A percentile compares a stretch with the other conserved stretches of the same genome.
phyloP scores from a whole-genome alignment of 1,140 invertebrate species.

The Elymnias hypermnestra region DNA sequence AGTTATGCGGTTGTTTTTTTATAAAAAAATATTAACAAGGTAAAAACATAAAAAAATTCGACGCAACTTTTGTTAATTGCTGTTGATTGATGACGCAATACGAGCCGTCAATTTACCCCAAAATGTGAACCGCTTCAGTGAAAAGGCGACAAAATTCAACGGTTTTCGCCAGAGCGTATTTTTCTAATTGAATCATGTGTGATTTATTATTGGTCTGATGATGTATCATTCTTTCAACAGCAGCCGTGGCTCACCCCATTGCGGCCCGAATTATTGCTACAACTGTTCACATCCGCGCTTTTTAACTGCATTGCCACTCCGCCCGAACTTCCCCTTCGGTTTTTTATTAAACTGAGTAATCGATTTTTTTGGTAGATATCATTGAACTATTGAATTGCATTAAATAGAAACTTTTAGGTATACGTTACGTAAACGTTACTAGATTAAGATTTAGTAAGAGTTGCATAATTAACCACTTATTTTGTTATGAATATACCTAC shows the following conservation, averaged over 20 bases:
- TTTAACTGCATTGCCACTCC: slow-evolving; percentile 48
- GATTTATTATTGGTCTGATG: slow-evolving; percentile 75
- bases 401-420: slow-evolving; percentile 19
- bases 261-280: slow-evolving; percentile 65
- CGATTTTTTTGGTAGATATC: slow-evolving; percentile 56
- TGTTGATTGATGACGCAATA: slow-evolving; percentile 66
- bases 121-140: slow-evolving; percentile 39
- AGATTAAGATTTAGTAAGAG: too few species aligned
- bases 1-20: too few species aligned
- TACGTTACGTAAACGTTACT: neutral
- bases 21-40: too few species aligned
- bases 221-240: slow-evolving; percentile 73
- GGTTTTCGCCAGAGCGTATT: slow-evolving; percentile 54
- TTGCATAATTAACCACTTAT: too few species aligned
- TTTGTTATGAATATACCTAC: too few species aligned
- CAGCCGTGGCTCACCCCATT: slow-evolving; percentile 63
- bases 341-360: slow-evolving; percentile 66
- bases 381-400: too few species aligned
- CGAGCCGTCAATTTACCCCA: slow-evolving; percentile 64
- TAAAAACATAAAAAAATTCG: slow-evolving; percentile 7
- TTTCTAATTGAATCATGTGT: slow-evolving; percentile 75
- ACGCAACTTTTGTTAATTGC: slow-evolving; percentile 43
- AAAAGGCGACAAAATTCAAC: slow-evolving; percentile 53
- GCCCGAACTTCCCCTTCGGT: slow-evolving; percentile 39
- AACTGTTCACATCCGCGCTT: slow-evolving; percentile 64